Percentiles rank a stretch among this genome's conserved stretches.
Conservation (phyloP, 2,888 invertebrate genomes). For the Dinocampus coccinellae region DNA sequence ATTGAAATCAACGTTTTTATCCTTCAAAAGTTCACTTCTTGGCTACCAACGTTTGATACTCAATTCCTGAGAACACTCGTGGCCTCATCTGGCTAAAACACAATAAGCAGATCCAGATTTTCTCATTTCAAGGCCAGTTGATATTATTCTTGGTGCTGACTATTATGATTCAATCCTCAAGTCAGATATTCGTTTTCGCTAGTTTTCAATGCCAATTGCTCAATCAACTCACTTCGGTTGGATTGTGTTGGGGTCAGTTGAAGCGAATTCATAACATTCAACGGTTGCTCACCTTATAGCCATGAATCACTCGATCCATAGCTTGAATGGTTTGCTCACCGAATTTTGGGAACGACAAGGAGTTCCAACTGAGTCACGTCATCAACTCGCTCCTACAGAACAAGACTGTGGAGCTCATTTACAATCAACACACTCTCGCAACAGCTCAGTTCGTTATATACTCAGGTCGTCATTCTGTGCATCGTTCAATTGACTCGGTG, state of each 20-base stretch:
- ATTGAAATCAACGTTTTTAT: no score
- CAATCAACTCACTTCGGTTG: conserved; percentile 33
- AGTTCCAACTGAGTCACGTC: no score
- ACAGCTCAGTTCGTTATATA: not conserved
- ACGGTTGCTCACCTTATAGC: not conserved
- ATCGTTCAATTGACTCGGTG: not conserved
- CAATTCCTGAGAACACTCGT: not conserved
- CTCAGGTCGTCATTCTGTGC: not conserved
- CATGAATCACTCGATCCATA: not conserved
- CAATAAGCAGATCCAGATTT: conserved; percentile 40
- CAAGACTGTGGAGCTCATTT: not conserved
- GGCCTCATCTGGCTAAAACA: conserved; percentile 35
- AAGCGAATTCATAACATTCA: not conserved
- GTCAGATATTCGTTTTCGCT: not conserved
- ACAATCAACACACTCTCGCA: not conserved
- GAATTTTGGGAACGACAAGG: conserved; percentile 16
- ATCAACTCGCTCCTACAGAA: not conserved
- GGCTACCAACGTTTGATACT: conserved; percentile 16
- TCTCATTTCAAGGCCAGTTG: conserved; percentile 35
- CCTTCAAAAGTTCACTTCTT: no score
- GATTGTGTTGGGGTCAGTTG: conserved; percentile 29
- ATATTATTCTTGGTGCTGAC: conserved; percentile 43
- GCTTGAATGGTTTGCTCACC: not conserved
- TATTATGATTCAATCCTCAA: no score
- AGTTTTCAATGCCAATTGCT: conserved; percentile 23